phyloP scores from a whole-genome alignment of 2,888 invertebrate species.

The Hydrotaea cyrtoneurina region DNA sequence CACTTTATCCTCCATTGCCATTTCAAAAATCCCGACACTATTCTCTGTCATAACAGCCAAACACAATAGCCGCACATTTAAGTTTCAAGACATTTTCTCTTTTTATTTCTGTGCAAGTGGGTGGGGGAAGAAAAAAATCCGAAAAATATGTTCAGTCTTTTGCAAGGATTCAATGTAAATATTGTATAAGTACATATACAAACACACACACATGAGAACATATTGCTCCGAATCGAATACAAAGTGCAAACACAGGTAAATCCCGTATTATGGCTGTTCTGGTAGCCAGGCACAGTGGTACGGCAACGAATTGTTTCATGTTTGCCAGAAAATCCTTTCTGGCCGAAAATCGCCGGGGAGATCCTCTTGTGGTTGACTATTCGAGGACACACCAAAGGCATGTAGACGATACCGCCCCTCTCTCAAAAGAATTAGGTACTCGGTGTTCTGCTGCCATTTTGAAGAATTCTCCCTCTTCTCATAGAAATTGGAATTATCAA shows the following conservation, averaged over 20 bases:
- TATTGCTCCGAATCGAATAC: conserved; percentile 2
- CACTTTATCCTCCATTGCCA: too few relatives aligned
- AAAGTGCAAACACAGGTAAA: conserved; percentile 1
- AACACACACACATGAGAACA: not conserved
- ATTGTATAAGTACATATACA: not conserved
- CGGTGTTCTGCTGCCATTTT: too few relatives aligned
- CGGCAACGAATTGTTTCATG: too few relatives aligned
- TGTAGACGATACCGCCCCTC: too few relatives aligned
- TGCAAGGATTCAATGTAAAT: not conserved
- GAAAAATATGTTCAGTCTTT: not conserved
- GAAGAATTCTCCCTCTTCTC: too few relatives aligned
- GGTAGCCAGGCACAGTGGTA: not conserved
- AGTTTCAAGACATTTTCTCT: not conserved
- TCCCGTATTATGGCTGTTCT: not conserved
- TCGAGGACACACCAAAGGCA: too few relatives aligned
- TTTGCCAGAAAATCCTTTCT: not conserved
- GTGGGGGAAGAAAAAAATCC: not conserved
- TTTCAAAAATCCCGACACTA: too few relatives aligned
- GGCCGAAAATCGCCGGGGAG: too few relatives aligned
- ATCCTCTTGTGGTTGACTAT: too few relatives aligned
- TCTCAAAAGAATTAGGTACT: too few relatives aligned
- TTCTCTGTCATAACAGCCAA: not conserved
- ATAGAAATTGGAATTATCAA: too few relatives aligned
- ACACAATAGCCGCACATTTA: not conserved
- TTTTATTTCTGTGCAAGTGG: not conserved